Percentiles rank a stretch among this genome's conserved stretches.
These are phyloP conservation scores for Temnothorax longispinosus DNA, from an alignment of 1,140 invertebrate genomes.

Conservation along the genomic window DNA sequence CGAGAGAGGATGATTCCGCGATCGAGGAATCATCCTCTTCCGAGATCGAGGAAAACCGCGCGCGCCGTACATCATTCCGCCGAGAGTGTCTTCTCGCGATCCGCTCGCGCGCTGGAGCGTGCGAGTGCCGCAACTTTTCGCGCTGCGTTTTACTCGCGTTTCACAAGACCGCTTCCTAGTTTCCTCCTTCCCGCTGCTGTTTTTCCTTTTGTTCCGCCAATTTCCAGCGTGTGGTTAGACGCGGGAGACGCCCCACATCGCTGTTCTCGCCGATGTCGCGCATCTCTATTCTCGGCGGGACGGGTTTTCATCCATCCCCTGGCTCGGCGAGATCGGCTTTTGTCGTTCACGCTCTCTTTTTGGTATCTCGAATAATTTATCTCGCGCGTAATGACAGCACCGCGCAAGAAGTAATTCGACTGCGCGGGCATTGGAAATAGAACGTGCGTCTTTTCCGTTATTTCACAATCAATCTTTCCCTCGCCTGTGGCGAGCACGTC, in stretches of 20 bases:
- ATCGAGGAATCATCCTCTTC: neutral
- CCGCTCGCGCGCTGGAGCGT: conserved; percentile 22
- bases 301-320: neutral
- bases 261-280: neutral
- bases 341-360: neutral
- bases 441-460: conserved; percentile 35
- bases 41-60: conserved; percentile 65
- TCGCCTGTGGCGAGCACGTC: neutral
- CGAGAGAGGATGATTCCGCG: conserved; percentile 36
- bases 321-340: neutral
- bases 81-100: conserved; percentile 18
- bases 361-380: conserved; percentile 31
- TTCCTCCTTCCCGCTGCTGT: conserved; percentile 61
- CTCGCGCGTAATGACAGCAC: conserved; percentile 15
- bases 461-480: conserved; percentile 40
- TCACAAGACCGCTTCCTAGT: conserved; percentile 76
- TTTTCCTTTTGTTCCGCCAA: neutral
- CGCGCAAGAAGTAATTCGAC: conserved; percentile 8
- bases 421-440: conserved; percentile 20
- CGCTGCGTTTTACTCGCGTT: conserved; percentile 69
- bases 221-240: neutral
- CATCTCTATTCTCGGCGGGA: neutral
- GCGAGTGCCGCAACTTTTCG: conserved; percentile 35
- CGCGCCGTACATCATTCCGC: conserved; percentile 38
- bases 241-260: neutral